Evolutionary conservation across 2,888 invertebrate genomes (phyloP).

Genomic region (Sclerodermus sp.): DNA sequence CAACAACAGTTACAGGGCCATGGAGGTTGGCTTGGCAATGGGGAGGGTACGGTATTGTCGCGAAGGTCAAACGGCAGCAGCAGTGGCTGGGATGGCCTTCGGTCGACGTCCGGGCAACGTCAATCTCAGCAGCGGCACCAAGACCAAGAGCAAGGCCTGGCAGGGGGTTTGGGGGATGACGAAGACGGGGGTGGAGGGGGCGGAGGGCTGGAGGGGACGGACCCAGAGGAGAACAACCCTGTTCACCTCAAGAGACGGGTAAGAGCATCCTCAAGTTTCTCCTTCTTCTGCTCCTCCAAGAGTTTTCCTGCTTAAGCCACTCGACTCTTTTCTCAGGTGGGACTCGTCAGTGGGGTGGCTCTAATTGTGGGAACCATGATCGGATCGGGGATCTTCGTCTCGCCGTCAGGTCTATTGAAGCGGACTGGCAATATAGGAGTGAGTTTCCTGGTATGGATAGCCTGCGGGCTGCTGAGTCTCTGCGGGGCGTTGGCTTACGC

Average conservation of each 20-base stretch:
- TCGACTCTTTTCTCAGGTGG: constrained; percentile 60
- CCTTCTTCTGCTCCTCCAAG: neutral
- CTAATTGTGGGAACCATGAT: constrained; percentile 99
- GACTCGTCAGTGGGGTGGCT: constrained; percentile 98
- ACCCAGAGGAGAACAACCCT: constrained; percentile 93
- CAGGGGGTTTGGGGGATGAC: constrained; percentile 50
- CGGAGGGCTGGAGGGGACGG: constrained; percentile 82
- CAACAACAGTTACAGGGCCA: constrained; percentile 12
- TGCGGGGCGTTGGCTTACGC: constrained; percentile 88
- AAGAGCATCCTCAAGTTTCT: neutral
- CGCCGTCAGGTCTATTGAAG: constrained; percentile 91
- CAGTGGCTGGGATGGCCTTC: constrained; percentile 17
- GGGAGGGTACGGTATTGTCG: constrained; percentile 11
- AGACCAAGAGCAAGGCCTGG: constrained; percentile 31
- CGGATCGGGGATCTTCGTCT: constrained; percentile 98
- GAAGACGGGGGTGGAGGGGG: constrained; percentile 58
- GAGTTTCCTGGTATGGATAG: constrained; percentile 93
- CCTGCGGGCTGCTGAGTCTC: constrained; percentile 79
- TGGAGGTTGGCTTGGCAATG: constrained; percentile 23
- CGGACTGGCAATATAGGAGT: constrained; percentile 92
- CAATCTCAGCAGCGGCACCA: constrained; percentile 24
- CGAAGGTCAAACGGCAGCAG: constrained; percentile 20
- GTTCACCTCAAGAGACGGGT: constrained; percentile 98
- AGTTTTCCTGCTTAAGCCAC: neutral
- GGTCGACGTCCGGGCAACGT: constrained; percentile 13